Base-by-base conservation (phyloP, 2,797 vertebrate species). In the Aldrovandia affinis region DNA sequence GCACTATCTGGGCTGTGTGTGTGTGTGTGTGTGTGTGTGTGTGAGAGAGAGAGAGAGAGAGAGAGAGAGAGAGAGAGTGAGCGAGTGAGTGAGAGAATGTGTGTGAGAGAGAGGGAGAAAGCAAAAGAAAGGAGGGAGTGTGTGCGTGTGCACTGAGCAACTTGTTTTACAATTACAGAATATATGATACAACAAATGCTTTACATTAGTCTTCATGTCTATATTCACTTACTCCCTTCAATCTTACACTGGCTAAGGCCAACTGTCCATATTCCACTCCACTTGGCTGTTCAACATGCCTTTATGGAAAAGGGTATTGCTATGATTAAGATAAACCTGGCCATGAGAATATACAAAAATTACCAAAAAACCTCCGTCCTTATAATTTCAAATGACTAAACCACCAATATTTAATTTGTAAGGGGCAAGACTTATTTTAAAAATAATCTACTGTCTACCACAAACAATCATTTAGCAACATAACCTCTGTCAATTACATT, bases 1-100 rank as follows among this genome's bases (percentile, higher is more conserved):
- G 18, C 20, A 42, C 70, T 42, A 39, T 42, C 14, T 61, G 18
- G 15, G 12, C 14, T 28, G 59, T 36, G 52, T 75, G 80, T 84
- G 28, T 83, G 83, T 78, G 22, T 82, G 5, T 77, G 28, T 78
- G 39, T 61, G 70, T 28, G 55, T 52, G 28, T 78, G 73, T 54
- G 55, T 28, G 84, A 39, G 80, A 18, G 78, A n/a, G 73, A 18
- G 55, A 59, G 39, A 36, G 55, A 15, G 55, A 25, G 20, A 20
- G 63, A 52, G 81, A 47, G 59, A 28, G 22, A 59, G n/a, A 36
- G 75, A 52, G 42, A 81, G 65, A 77, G 47, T 8, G 73, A 15
- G 2, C 44, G 12, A 52, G 52, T 20, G 20, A 50, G 12, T 14
- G 55, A 14, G 20, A 25, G 22, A 28, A 59, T 54, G 54, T 75